phyloP scores from a whole-genome alignment of 2,888 invertebrate species.

The Leucophenga montana region DNA sequence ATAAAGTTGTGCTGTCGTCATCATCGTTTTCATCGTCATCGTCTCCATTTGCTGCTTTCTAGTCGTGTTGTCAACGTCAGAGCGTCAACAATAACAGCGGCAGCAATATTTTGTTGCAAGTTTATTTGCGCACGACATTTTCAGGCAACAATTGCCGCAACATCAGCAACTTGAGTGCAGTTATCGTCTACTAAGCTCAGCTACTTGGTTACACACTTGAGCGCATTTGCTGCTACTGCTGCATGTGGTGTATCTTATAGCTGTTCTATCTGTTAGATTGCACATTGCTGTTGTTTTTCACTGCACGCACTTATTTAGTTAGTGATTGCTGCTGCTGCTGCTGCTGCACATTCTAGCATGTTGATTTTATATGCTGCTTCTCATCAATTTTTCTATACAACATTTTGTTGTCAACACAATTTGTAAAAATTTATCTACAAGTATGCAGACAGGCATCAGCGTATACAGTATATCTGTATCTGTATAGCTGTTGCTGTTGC shows the following conservation, averaged over 20 bases:
- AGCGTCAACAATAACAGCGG: too few species aligned
- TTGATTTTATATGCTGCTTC: too few species aligned
- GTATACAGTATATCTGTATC: not conserved
- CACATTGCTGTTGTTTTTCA: constrained; percentile 29
- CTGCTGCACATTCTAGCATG: too few species aligned
- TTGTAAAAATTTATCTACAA: constrained; percentile 46
- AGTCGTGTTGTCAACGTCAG: too few species aligned
- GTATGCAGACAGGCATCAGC: constrained; percentile 17
- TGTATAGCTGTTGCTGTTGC: not conserved
- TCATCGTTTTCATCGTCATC: constrained; percentile 13
- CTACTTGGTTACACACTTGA: not conserved
- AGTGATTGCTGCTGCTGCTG: not conserved
- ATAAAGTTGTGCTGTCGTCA: constrained; percentile 11
- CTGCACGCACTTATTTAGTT: constrained; percentile 2
- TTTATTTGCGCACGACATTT: constrained; percentile 36
- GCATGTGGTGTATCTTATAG: not conserved
- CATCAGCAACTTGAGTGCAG: not conserved
- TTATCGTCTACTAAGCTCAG: not conserved
- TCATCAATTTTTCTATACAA: not conserved
- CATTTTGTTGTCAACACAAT: constrained; percentile 44
- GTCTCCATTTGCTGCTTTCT: not conserved
- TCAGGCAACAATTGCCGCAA: constrained; percentile 4
- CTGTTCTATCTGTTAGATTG: not conserved
- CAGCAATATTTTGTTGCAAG: constrained; percentile 53
- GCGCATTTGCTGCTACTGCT: not conserved